phyloP scores from a whole-genome alignment of 2,797 vertebrate species.

The Hipposideros larvatus region DNA sequence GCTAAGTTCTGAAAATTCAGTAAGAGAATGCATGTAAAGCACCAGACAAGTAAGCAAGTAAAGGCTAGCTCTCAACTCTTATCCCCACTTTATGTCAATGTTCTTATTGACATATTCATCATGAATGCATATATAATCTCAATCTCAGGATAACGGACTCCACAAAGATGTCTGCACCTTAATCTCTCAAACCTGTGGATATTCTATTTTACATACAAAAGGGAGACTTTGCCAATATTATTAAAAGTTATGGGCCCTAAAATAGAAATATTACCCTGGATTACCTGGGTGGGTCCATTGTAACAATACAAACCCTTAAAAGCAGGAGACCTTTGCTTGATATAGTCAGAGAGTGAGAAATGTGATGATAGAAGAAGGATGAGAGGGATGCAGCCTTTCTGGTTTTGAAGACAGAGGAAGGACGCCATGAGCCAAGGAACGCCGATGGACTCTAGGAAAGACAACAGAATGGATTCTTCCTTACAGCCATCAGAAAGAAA shows the following conservation, averaged over 20 bases:
- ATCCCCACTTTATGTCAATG: not conserved
- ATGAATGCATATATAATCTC: too few relatives aligned
- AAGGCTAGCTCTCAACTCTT: not conserved
- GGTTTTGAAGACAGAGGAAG: not conserved
- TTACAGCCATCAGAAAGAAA: not conserved
- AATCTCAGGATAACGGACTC: not conserved
- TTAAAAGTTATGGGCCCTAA: not conserved
- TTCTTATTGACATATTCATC: too few relatives aligned
- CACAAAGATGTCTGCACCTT: not conserved
- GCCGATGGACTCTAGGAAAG: not conserved
- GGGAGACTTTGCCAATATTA: not conserved
- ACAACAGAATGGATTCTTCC: not conserved
- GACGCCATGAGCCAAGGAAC: not conserved
- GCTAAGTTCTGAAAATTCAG: not conserved
- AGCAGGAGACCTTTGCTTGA: not conserved
- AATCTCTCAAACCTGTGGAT: not conserved
- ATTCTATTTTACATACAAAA: not conserved
- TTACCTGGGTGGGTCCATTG: not conserved
- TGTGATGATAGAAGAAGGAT: not conserved
- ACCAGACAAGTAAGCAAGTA: not conserved
- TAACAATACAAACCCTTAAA: not conserved
- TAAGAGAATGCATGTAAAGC: not conserved
- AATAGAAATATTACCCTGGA: not conserved
- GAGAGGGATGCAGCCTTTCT: not conserved
- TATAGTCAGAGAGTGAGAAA: not conserved